Conservation (phyloP, 2,888 invertebrate genomes). For the Hydriomena furcata region DNA sequence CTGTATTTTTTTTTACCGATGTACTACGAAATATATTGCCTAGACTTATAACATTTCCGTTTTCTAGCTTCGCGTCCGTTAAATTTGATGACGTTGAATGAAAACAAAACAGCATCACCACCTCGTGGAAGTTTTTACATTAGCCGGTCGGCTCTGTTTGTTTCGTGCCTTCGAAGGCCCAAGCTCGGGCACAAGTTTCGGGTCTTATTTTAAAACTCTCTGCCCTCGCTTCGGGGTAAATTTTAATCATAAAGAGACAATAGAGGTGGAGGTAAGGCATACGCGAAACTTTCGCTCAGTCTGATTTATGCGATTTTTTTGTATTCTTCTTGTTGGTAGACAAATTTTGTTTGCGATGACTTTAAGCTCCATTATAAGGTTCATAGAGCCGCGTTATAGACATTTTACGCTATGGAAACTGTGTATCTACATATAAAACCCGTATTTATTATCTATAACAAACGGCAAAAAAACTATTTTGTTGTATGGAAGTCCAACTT, state of each 20-base stretch:
- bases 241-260: constrained; percentile 78
- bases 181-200: constrained; percentile 65
- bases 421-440: too few relatives aligned
- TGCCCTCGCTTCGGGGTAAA: constrained; percentile 55
- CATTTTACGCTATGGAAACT: too few relatives aligned
- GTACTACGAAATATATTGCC: too few relatives aligned
- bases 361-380: constrained; percentile 20
- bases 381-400: too few relatives aligned
- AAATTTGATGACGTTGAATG: constrained; percentile 62
- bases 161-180: constrained; percentile 67
- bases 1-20: too few relatives aligned
- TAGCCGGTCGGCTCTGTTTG: constrained; percentile 70
- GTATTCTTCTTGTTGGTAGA: constrained; percentile 21
- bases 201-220: constrained; percentile 72
- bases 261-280: constrained; percentile 62
- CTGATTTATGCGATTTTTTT: constrained; percentile 61
- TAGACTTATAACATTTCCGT: too few relatives aligned
- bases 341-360: constrained; percentile 31
- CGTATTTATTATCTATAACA: too few relatives aligned
- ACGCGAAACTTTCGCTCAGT: constrained; percentile 56
- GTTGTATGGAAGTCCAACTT: too few relatives aligned
- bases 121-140: constrained; percentile 74
- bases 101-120: constrained; percentile 63
- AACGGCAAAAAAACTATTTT: too few relatives aligned
- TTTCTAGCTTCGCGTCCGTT: constrained; percentile 41